Evolutionary conservation across 2,888 invertebrate genomes (phyloP).

Genomic region (Theretra japonica): DNA sequence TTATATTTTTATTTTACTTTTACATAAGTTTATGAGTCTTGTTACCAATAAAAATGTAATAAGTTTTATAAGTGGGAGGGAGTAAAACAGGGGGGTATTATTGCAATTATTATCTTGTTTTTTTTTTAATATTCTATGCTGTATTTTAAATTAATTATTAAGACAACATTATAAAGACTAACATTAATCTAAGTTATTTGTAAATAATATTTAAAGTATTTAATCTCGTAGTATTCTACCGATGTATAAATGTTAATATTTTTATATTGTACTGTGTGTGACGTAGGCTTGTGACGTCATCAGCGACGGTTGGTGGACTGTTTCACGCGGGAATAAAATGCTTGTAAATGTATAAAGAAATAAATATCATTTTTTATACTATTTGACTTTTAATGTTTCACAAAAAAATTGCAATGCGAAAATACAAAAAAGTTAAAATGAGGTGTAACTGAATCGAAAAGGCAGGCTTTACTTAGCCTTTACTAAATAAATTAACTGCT

Average conservation of each 20-base stretch:
- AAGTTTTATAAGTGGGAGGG: background rate
- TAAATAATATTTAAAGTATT: conserved; percentile 25
- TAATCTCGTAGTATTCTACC: conserved; percentile 13
- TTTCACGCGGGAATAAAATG: conserved; percentile 24
- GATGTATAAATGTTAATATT: conserved; percentile 27
- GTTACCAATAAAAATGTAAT: conserved; percentile 16
- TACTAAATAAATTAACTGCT: no score
- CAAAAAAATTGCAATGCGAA: background rate
- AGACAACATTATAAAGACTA: conserved; percentile 29
- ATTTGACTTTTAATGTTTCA: conserved; percentile 27
- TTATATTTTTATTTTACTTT: background rate
- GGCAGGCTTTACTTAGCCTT: background rate
- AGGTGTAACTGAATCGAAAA: no score
- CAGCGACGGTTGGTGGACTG: background rate
- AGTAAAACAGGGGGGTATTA: background rate
- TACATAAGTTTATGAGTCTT: conserved; percentile 2
- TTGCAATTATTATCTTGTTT: background rate
- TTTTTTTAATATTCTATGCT: background rate
- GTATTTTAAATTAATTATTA: conserved; percentile 14
- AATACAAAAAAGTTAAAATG: no score
- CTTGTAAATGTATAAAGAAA: conserved; percentile 37
- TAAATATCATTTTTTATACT: conserved; percentile 35
- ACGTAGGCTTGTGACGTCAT: conserved; percentile 6
- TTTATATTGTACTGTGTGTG: conserved; percentile 11
- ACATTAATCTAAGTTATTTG: conserved; percentile 25